Percentiles rank a stretch among this genome's conserved stretches.
Evolutionary conservation across 1,140 invertebrate genomes (phyloP).

Genomic region (Pararge aegeria): DNA sequence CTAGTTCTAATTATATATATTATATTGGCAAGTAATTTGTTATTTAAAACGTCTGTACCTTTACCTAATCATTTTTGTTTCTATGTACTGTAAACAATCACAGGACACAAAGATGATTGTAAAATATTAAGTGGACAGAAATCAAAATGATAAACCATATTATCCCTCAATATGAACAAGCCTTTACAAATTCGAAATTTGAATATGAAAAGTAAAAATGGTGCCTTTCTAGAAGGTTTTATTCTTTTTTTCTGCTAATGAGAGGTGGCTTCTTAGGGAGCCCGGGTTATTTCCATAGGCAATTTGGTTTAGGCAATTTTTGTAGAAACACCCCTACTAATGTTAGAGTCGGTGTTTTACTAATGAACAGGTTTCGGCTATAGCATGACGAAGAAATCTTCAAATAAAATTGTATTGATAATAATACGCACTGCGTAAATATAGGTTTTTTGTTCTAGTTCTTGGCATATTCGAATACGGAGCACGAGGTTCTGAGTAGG

Average conservation of each 20-base stretch:
- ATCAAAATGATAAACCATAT: too few species aligned
- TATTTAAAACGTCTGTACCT: too few species aligned
- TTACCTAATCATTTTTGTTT: too few species aligned
- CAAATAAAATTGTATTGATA: not conserved
- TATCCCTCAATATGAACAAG: constrained; percentile 31
- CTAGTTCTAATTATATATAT: too few species aligned
- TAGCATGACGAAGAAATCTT: not conserved
- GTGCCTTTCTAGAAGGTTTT: constrained; percentile 60
- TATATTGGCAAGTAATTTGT: too few species aligned
- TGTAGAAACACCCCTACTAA: constrained; percentile 26
- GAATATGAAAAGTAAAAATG: constrained; percentile 69
- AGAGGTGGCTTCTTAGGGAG: constrained; percentile 64
- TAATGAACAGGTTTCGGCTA: constrained; percentile 8
- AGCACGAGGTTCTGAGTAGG: too few species aligned
- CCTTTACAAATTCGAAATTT: constrained; percentile 59
- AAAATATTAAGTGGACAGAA: too few species aligned
- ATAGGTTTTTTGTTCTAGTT: too few species aligned
- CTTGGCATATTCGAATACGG: too few species aligned
- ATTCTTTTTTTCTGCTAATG: constrained; percentile 48
- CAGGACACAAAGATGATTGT: too few species aligned
- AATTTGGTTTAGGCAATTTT: constrained; percentile 31
- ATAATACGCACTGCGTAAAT: not conserved
- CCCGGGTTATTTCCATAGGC: constrained; percentile 47
- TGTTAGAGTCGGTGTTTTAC: constrained; percentile 23
- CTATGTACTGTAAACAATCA: too few species aligned